Base-by-base conservation (phyloP, 2,888 invertebrate genomes). In the Alsophila aescularia region DNA sequence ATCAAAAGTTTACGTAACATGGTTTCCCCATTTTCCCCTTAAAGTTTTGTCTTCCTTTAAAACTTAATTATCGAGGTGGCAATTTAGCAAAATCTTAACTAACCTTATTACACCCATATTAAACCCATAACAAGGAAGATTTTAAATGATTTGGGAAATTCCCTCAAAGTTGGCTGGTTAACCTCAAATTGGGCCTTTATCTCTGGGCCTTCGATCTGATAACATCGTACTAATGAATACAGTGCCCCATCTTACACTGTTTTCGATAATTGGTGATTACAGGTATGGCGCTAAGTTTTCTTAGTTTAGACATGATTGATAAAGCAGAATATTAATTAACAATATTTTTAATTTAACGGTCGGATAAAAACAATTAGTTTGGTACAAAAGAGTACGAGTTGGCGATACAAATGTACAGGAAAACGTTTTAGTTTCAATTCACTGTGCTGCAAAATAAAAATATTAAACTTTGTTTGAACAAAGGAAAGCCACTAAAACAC, bases 131-230 rank as follows among this genome's bases (percentile, higher is more conserved):
- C 40, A 36, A 14, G 49, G 41, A 45, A 58, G 50, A 53, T 58
- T 58, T 58, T 50, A 58, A 58, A 58, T 58, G 44, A 45, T 52
- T 53, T 58, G 37, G 40, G 49, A 41, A 50, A 56, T 56, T 52
- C 34, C 57, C 35, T 2, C n/a, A 37, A 56, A 57, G 47, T 57
- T 57, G 13, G 50, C 51, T 43, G 53, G 49, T 54, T 58, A 36
- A 49, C 35, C 40, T 34, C 42, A 42, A 48, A 58, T 50, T 53
- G 37, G 45, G 39, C 50, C 35, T 45, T 53, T 53, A 54, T 52
- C 42, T 42, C 21, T 31, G 21, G 31, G 27, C 37, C 43, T 50
- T 15, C 9, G 49, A 49, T 24, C 39, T 21, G 54, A 50, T 55
- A 40, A 39, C 6, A 50, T 34, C 44, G 44, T 50, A 40, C 47